A percentile compares a stretch with the other conserved stretches of the same genome.
Conservation (phyloP, 2,797 vertebrate species). For the Sebastes trivittatus region DNA sequence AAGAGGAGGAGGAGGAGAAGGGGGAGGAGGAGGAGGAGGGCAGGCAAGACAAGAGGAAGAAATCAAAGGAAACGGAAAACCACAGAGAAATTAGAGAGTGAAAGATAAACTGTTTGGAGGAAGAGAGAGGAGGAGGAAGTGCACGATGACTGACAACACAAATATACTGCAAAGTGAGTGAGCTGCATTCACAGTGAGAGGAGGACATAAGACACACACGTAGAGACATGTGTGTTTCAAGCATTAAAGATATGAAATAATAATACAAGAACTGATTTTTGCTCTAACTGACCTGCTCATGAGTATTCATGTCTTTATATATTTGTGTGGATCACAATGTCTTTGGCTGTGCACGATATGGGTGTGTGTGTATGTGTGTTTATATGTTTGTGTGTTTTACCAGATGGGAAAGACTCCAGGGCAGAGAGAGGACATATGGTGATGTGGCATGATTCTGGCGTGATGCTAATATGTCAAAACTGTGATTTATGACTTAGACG, state of each 20-base stretch:
- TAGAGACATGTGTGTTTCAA: background rate
- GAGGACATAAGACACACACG: background rate
- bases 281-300: background rate
- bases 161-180: background rate
- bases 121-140: slow-evolving; percentile 1
- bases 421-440: slow-evolving; percentile 68
- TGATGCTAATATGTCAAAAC: slow-evolving; percentile 67
- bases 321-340: background rate
- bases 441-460: slow-evolving; percentile 67
- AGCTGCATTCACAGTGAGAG: background rate
- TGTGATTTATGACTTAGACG: slow-evolving; percentile 68
- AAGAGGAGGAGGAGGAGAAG: slow-evolving; percentile 12
- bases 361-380: background rate
- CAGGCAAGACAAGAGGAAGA: slow-evolving; percentile 30
- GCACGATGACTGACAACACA: slow-evolving; percentile 12
- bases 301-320: background rate
- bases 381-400: slow-evolving; percentile 35
- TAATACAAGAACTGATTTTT: background rate
- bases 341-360: background rate
- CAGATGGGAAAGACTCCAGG: slow-evolving; percentile 69
- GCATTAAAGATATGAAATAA: background rate
- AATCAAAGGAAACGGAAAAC: slow-evolving; percentile 43
- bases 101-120: slow-evolving; percentile 30
- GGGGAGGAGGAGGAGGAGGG: background rate
- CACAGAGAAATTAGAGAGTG: slow-evolving; percentile 43